These are phyloP conservation scores for Craterocephalus amniculus DNA, from an alignment of 2,797 vertebrate genomes.

Conservation along the genomic window DNA sequence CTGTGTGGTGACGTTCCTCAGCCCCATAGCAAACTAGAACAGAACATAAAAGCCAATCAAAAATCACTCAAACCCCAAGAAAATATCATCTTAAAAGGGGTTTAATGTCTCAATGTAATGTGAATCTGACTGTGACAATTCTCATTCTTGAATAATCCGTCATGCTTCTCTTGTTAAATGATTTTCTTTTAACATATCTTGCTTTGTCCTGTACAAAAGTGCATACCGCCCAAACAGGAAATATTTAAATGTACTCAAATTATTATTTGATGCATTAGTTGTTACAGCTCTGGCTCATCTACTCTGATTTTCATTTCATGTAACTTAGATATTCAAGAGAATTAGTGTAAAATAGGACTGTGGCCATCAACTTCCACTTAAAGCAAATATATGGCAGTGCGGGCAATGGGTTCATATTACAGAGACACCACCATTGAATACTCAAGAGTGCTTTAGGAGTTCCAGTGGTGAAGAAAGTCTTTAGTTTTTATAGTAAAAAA, in stretches of 20 bases:
- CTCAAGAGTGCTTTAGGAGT: too few relatives aligned
- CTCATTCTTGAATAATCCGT: too few relatives aligned
- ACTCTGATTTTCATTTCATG: background rate
- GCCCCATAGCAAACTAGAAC: constrained; percentile 83
- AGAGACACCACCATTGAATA: too few relatives aligned
- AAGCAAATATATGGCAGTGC: too few relatives aligned
- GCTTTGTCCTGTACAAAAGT: background rate
- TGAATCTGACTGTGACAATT: background rate
- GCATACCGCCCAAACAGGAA: background rate
- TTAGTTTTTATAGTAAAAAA: too few relatives aligned
- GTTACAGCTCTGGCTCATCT: background rate
- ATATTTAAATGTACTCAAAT: background rate
- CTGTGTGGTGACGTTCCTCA: constrained; percentile 58
- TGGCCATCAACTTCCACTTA: background rate
- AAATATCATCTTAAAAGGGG: background rate
- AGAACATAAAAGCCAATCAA: constrained; percentile 5
- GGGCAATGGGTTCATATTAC: too few relatives aligned
- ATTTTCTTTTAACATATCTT: background rate
- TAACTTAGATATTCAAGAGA: background rate
- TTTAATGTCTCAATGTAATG: background rate
- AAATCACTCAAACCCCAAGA: background rate
- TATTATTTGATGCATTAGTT: background rate
- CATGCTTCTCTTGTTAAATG: background rate
- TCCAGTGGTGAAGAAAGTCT: too few relatives aligned
- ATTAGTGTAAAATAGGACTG: background rate